These are phyloP conservation scores for Halcyon smyrnensis DNA, from an alignment of 2,797 vertebrate species.

Conservation along the genomic window DNA sequence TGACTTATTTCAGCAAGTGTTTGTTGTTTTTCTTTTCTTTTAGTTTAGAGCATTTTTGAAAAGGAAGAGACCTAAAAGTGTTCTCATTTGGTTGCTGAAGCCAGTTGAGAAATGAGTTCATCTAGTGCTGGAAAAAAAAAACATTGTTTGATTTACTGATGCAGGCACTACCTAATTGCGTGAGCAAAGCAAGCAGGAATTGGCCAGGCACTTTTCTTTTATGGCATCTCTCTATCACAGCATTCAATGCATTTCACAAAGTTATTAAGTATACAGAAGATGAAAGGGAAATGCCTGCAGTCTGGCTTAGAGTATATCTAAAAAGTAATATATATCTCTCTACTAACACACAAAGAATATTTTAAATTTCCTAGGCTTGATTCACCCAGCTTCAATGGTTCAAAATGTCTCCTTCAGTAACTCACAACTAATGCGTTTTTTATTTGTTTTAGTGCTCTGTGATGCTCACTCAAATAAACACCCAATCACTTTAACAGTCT, in stretches of 20 bases:
- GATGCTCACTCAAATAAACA: conserved; percentile 18
- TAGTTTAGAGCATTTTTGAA: neutral
- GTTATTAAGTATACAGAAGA: conserved; percentile 61
- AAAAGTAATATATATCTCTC: neutral
- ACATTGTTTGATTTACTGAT: conserved; percentile 30
- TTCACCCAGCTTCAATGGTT: neutral
- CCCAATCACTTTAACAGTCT: conserved; percentile 53
- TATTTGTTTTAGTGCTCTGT: conserved; percentile 55
- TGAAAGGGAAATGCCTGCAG: conserved; percentile 32
- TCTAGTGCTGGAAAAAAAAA: conserved; percentile 15
- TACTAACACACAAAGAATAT: conserved; percentile 13
- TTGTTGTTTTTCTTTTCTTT: neutral
- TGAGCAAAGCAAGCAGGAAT: conserved; percentile 17
- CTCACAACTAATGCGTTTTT: conserved; percentile 43
- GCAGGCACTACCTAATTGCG: neutral
- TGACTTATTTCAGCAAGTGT: rapidly evolving
- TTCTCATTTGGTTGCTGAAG: neutral
- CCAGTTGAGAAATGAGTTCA: neutral
- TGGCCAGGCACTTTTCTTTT: conserved; percentile 57
- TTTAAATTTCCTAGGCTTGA: conserved; percentile 41
- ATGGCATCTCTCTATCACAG: conserved; percentile 54
- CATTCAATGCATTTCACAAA: neutral
- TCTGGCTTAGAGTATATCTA: conserved; percentile 24
- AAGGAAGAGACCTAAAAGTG: neutral
- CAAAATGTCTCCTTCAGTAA: conserved; percentile 26